These are phyloP conservation scores for Eupithecia exiguata DNA, from an alignment of 2,888 invertebrate genomes.

Conservation along the genomic window DNA sequence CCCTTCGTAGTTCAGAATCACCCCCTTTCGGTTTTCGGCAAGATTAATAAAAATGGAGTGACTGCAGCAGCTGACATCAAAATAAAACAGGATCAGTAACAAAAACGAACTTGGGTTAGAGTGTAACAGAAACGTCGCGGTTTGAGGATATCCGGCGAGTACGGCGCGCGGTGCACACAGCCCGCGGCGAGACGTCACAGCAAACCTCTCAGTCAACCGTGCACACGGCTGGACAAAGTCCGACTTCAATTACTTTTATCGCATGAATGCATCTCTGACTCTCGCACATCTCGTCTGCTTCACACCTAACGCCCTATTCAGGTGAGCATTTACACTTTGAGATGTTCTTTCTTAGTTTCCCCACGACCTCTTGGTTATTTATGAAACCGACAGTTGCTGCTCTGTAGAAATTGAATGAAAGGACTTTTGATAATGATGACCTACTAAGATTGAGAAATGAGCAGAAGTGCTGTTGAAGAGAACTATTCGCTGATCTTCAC, in stretches of 20 bases:
- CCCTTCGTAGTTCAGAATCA: too few species aligned
- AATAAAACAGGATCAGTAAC: not conserved
- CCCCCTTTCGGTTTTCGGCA: too few species aligned
- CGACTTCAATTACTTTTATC: slow-evolving; percentile 73
- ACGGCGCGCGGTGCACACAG: slow-evolving; percentile 21
- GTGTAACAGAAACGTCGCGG: not conserved
- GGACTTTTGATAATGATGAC: not conserved
- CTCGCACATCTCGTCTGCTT: slow-evolving; percentile 61
- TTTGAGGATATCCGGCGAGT: slow-evolving; percentile 37
- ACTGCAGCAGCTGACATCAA: not conserved
- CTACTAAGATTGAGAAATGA: not conserved
- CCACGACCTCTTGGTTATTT: not conserved
- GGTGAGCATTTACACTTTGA: slow-evolving; percentile 47
- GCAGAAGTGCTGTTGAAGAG: not conserved
- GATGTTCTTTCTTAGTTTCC: slow-evolving; percentile 25
- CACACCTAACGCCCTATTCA: slow-evolving; percentile 65
- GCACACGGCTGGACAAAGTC: slow-evolving; percentile 57
- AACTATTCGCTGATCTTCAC: not conserved
- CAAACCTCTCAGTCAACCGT: slow-evolving; percentile 30
- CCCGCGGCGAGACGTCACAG: slow-evolving; percentile 20
- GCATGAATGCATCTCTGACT: slow-evolving; percentile 65
- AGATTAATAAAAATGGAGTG: too few species aligned
- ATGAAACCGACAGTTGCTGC: not conserved
- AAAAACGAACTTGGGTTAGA: not conserved
- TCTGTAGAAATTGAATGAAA: not conserved